Percentiles rank a stretch among this genome's conserved stretches.
These are phyloP conservation scores for Tenualosa ilisha DNA, from an alignment of 2,797 vertebrate species.

Conservation along the genomic window DNA sequence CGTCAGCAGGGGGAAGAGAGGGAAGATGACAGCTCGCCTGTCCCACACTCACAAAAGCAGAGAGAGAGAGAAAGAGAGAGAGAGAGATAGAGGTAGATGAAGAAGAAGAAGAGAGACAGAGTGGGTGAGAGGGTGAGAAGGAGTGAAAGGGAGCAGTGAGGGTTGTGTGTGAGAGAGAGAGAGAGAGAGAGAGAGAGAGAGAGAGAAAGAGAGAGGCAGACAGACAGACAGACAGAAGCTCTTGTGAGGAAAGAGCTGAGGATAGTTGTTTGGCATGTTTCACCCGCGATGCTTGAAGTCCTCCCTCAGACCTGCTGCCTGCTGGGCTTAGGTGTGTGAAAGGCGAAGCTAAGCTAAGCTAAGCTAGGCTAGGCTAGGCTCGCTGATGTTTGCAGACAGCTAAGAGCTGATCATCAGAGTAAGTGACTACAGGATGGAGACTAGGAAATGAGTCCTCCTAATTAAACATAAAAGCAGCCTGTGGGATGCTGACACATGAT, in stretches of 20 bases:
- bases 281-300: constrained; percentile 19
- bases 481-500: not conserved
- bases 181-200: constrained; percentile 10
- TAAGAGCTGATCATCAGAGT: not conserved
- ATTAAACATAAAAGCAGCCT: not conserved
- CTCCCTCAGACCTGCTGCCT: not conserved
- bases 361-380: not conserved
- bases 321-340: not conserved
- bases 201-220: not conserved
- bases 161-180: not conserved
- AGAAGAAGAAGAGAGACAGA: not conserved
- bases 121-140: not conserved
- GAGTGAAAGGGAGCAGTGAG: not conserved
- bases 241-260: constrained; percentile 9
- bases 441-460: not conserved
- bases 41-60: not conserved
- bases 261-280: constrained; percentile 32
- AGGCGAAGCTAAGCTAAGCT: too few species aligned
- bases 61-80: not conserved
- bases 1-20: constrained; percentile 31
- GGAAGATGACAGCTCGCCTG: constrained; percentile 15
- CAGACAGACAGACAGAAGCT: not conserved
- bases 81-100: not conserved
- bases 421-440: not conserved
- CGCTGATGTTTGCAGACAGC: not conserved